These are phyloP conservation scores for Eupithecia subfuscata DNA, from an alignment of 2,888 invertebrate genomes.

Conservation along the genomic window DNA sequence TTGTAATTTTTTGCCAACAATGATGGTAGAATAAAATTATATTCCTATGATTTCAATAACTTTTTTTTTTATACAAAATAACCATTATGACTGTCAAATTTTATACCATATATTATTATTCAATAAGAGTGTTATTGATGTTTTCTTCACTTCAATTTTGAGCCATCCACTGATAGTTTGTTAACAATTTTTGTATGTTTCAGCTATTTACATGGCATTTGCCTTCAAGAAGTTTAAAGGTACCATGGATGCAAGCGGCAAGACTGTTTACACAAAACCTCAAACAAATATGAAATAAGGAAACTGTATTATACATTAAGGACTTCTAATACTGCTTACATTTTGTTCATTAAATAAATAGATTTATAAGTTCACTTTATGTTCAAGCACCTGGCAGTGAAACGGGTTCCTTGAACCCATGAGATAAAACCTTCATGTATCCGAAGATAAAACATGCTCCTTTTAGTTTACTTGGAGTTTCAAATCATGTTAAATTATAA, in stretches of 20 bases:
- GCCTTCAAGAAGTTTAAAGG: slow-evolving; percentile 91
- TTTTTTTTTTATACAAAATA: too few species aligned
- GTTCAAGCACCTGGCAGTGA: background rate
- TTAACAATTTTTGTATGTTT: slow-evolving; percentile 49
- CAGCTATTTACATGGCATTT: slow-evolving; percentile 92
- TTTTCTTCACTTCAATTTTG: too few species aligned
- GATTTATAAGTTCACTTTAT: slow-evolving; percentile 6
- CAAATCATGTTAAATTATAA: too few species aligned
- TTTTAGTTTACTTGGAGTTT: too few species aligned
- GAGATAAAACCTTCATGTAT: background rate
- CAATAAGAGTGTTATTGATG: too few species aligned
- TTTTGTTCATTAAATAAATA: slow-evolving; percentile 11
- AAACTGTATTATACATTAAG: slow-evolving; percentile 7
- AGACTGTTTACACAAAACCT: slow-evolving; percentile 79
- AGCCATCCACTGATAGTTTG: background rate
- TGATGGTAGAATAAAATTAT: background rate
- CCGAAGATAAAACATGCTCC: background rate
- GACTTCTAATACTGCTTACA: background rate
- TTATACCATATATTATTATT: too few species aligned
- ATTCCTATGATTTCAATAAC: background rate
- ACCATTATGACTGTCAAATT: too few species aligned
- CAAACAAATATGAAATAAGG: slow-evolving; percentile 20
- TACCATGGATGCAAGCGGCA: slow-evolving; percentile 86
- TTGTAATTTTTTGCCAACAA: background rate
- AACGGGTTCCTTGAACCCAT: background rate